Conservation (phyloP, 2,113 vertebrate species). For the Rhabdomys dilectus region DNA sequence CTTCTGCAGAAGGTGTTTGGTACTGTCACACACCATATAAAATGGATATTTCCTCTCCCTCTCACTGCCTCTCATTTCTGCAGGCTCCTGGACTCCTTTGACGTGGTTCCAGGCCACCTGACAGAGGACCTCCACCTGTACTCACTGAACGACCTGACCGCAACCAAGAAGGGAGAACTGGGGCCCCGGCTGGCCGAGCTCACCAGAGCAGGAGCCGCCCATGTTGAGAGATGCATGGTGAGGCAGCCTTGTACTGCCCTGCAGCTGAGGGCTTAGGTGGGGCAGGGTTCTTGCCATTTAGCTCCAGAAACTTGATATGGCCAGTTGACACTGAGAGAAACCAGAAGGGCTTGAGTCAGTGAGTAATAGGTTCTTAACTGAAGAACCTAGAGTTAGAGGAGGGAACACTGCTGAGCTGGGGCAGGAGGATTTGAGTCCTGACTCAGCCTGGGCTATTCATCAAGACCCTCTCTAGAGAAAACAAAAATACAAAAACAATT, state of each 20-base stretch:
- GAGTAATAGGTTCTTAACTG: neutral
- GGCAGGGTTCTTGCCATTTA: neutral
- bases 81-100: conserved; percentile 95
- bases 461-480: neutral
- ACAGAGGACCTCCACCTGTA: conserved; percentile 97
- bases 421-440: neutral
- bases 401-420: neutral
- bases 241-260: conserved; percentile 64
- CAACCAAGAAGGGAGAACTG: conserved; percentile 93
- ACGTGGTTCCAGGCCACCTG: conserved; percentile 93
- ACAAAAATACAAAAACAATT: neutral
- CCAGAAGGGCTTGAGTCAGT: neutral
- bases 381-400: neutral
- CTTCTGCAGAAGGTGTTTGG: neutral
- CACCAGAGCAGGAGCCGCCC: conserved; percentile 90
- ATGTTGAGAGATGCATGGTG: conserved; percentile 95
- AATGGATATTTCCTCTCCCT: neutral
- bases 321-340: neutral
- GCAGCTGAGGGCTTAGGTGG: neutral
- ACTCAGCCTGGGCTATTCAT: neutral
- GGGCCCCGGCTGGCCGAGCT: conserved; percentile 92
- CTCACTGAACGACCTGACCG: conserved; percentile 92
- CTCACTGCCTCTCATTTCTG: neutral
- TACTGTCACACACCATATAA: no score
- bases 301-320: neutral